phyloP scores from a whole-genome alignment of 2,797 vertebrate genomes.

The Knipowitschia caucasica region DNA sequence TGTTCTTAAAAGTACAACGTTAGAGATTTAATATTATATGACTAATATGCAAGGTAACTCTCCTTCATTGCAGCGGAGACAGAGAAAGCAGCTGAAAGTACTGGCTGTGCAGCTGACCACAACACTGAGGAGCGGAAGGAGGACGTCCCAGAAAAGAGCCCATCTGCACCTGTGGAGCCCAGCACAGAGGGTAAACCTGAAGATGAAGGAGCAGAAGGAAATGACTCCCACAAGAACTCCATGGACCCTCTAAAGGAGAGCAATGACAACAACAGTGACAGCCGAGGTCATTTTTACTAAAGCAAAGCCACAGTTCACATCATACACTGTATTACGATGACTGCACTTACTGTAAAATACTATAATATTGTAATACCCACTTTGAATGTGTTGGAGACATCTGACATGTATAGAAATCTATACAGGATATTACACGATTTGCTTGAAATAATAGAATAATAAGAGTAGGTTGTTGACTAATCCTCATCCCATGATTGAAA shows the following conservation, averaged over 20 bases:
- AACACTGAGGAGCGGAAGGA: conserved; percentile 33
- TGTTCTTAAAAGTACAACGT: too few relatives aligned
- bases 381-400: too few relatives aligned
- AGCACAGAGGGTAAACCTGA: conserved; percentile 45
- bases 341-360: too few relatives aligned
- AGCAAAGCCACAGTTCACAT: conserved; percentile 28
- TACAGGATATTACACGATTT: too few relatives aligned
- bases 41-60: neutral
- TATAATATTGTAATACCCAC: too few relatives aligned
- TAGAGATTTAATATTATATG: too few relatives aligned
- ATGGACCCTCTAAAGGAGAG: conserved; percentile 61
- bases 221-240: conserved; percentile 53
- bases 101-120: conserved; percentile 36
- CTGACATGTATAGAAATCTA: too few relatives aligned
- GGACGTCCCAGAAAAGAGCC: conserved; percentile 14
- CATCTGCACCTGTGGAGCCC: conserved; percentile 30
- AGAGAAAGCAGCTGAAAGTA: conserved; percentile 18
- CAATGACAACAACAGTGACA: conserved; percentile 62
- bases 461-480: too few relatives aligned
- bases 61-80: conserved; percentile 45
- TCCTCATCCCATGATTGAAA: too few relatives aligned
- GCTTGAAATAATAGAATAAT: too few relatives aligned
- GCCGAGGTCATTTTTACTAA: conserved; percentile 9
- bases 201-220: conserved; percentile 41
- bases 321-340: neutral